phyloP scores from a whole-genome alignment of 2,113 vertebrate genomes.

The Campylomormyrus numenius region DNA sequence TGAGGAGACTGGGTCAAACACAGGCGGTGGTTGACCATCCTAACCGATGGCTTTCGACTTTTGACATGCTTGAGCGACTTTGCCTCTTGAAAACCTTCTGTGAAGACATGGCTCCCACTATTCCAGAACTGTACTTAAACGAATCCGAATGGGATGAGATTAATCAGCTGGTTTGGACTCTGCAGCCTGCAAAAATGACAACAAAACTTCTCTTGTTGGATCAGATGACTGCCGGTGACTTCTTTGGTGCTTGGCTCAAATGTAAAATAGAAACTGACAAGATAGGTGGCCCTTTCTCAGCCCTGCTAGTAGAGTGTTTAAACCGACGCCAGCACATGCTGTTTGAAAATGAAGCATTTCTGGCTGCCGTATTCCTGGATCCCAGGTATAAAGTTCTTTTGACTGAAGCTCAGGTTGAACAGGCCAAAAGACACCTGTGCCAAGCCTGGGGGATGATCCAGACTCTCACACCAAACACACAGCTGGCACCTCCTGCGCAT shows the following conservation, averaged over 20 bases:
- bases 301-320: slow-evolving; percentile 20
- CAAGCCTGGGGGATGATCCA: slow-evolving; percentile 22
- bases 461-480: slow-evolving; percentile 1
- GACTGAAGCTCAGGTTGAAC: slow-evolving; percentile 15
- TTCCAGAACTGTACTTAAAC: slow-evolving; percentile 17
- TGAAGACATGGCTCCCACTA: slow-evolving; percentile 20
- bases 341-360: slow-evolving; percentile 20
- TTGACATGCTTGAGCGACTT: slow-evolving; percentile 25
- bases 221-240: slow-evolving; percentile 26
- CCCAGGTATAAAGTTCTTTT: slow-evolving; percentile 21
- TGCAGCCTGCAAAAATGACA: slow-evolving; percentile 25
- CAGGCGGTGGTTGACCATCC: slow-evolving; percentile 9
- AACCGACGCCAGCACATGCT: slow-evolving; percentile 19
- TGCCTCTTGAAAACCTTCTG: slow-evolving; percentile 18
- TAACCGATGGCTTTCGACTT: slow-evolving; percentile 17
- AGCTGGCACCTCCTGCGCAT: not conserved
- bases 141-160: slow-evolving; percentile 20
- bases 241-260: slow-evolving; percentile 28
- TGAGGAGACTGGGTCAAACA: slow-evolving; percentile 18
- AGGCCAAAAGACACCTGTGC: slow-evolving; percentile 16
- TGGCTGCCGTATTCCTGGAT: slow-evolving; percentile 25
- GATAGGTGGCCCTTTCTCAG: slow-evolving; percentile 10
- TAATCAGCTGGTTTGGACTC: slow-evolving; percentile 1
- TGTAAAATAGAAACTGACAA: slow-evolving; percentile 30
- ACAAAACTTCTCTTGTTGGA: slow-evolving; percentile 20